Evolutionary conservation across 2,888 invertebrate genomes (phyloP).

Genomic region (Petrophora chlorosata): DNA sequence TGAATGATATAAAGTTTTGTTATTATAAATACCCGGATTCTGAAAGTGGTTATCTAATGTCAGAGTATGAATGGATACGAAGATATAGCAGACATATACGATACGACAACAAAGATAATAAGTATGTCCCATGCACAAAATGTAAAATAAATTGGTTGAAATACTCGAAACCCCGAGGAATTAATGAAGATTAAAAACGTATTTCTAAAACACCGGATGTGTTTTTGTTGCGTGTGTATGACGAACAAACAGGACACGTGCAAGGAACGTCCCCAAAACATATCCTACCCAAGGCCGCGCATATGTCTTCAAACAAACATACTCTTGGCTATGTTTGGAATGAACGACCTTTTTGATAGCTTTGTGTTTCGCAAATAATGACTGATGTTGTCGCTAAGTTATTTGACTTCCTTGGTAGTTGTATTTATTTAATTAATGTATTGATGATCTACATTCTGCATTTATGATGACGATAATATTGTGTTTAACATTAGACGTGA

Average conservation of each 20-base stretch:
- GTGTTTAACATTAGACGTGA: background rate
- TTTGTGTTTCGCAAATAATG: conserved; percentile 32
- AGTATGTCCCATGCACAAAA: conserved; percentile 1
- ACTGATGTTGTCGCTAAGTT: conserved; percentile 10
- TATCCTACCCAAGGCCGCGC: conserved; percentile 56
- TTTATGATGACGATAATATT: background rate
- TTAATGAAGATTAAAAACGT: conserved; percentile 11
- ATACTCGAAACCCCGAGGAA: conserved; percentile 8
- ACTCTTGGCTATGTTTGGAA: conserved; percentile 36
- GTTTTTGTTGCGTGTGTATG: conserved; percentile 47
- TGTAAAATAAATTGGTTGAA: conserved; percentile 1
- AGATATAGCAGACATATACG: conserved; percentile 20
- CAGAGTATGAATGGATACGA: conserved; percentile 26
- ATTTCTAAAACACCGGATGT: conserved; percentile 44
- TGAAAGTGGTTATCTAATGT: conserved; percentile 32
- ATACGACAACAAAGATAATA: conserved; percentile 14
- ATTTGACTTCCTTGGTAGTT: conserved; percentile 12
- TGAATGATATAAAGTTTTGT: conserved; percentile 19
- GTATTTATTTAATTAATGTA: conserved; percentile 1
- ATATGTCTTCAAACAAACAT: conserved; percentile 57
- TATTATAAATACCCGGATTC: conserved; percentile 32
- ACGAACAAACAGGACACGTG: conserved; percentile 54
- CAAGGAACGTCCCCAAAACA: conserved; percentile 52
- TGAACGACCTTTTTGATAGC: conserved; percentile 38
- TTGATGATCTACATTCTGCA: background rate